Conservation (phyloP, 1,140 invertebrate species). For the Branchinecta lynchi region DNA sequence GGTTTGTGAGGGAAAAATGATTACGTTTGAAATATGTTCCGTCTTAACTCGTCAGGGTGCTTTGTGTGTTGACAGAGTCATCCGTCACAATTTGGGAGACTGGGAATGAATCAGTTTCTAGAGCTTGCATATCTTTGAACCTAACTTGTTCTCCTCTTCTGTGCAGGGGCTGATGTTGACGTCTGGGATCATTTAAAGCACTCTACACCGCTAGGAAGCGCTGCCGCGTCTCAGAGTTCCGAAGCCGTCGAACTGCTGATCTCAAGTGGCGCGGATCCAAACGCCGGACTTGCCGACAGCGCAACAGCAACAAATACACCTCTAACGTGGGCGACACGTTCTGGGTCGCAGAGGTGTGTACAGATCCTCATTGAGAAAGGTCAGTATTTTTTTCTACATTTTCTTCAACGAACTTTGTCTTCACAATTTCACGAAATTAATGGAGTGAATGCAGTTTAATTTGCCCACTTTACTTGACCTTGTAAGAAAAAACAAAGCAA, state of each 20-base stretch:
- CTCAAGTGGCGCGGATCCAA: constrained; percentile 47
- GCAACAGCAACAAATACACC: constrained; percentile 38
- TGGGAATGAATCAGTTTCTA: too few species aligned
- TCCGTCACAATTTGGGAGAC: too few species aligned
- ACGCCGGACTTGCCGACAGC: constrained; percentile 42
- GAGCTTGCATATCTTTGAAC: too few species aligned
- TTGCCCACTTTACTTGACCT: too few species aligned
- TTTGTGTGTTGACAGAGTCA: too few species aligned
- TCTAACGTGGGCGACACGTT: constrained; percentile 56
- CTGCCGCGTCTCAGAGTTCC: constrained; percentile 46
- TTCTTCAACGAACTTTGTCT: too few species aligned
- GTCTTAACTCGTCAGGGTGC: too few species aligned
- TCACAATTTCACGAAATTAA: too few species aligned
- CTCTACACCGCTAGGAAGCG: constrained; percentile 51
- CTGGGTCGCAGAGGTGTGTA: constrained; percentile 48
- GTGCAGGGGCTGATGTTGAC: constrained; percentile 41
- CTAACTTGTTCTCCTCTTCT: not conserved
- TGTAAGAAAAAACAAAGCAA: too few species aligned
- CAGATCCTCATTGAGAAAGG: constrained; percentile 44
- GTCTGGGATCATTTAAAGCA: constrained; percentile 46
- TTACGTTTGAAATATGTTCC: too few species aligned
- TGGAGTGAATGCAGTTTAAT: too few species aligned
- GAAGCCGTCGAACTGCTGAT: constrained; percentile 42
- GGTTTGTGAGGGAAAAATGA: too few species aligned
- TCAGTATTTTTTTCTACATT: constrained; percentile 4